Base-by-base conservation (phyloP, 2,888 invertebrate genomes). In the Oxyscelio sp. region DNA sequence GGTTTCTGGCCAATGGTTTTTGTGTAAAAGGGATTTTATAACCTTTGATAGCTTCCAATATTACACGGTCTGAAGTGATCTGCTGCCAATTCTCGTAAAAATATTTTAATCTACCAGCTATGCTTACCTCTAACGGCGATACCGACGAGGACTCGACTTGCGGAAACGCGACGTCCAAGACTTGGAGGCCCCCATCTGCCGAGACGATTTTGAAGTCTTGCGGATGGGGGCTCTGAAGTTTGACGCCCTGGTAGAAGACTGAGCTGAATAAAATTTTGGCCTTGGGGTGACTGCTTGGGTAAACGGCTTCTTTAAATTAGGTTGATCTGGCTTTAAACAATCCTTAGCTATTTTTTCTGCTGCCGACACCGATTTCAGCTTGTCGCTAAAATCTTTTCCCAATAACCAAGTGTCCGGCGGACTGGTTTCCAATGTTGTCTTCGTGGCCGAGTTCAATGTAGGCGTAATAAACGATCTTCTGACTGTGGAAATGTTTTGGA, bases 201-300 rank as follows among this genome's bases (percentile, higher is more conserved):
- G 71, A n/a, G 24, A 11, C 8, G 27, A 0, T 19, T 38, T 71
- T 34, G 9, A 5, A 4, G 40, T 27, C 22, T 24, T 43, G 15
- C 19, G 40, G 13, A 22, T 27, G n/a, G 68, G 68, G 68, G 68
- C 54, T 27, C 22, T 38, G 40, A 4, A 68, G 68, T 66, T 66
- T 52, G 15, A 66, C n/a, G 22, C 15, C 13, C 13, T 56, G 1
- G 56, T 17, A 1, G 21, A 43, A 2, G 17, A 8, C 1, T 22
- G 38, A 5, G 56, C 2, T 56, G 56, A 2, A 27, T 17, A 15
- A 34, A 19, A 59, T 13, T 22, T 15, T 24, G 61, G 17, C 3
- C n/a, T 40, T 40, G 59, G 22, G 3, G 5, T 22, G 22, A 1
- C 9, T 22, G 22, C 0, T 17, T 59, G 59, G 5, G 22, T 9